phyloP scores from a whole-genome alignment of 2,113 vertebrate species.

The Nyctereutes procyonoides region DNA sequence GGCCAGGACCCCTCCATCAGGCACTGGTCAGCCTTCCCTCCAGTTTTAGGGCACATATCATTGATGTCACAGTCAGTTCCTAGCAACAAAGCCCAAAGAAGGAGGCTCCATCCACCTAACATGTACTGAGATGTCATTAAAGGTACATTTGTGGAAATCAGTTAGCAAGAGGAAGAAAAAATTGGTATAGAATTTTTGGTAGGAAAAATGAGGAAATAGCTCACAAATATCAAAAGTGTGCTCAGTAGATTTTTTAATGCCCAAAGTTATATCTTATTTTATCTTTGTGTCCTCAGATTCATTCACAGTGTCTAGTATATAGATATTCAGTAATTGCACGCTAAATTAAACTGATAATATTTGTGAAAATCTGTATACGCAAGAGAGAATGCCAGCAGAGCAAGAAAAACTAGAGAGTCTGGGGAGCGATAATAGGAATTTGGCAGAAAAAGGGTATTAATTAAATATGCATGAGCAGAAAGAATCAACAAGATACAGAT shows the following conservation, averaged over 20 bases:
- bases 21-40: no score
- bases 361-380: neutral
- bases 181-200: neutral
- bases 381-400: neutral
- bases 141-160: rapidly evolving
- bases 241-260: neutral
- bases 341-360: slow-evolving; percentile 30
- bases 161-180: neutral
- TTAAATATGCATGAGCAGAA: neutral
- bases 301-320: neutral
- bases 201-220: neutral
- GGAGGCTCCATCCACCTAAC: no score
- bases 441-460: neutral
- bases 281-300: neutral
- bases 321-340: neutral
- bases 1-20: no score
- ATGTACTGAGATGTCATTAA: rapidly evolving
- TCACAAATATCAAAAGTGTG: neutral
- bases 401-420: neutral
- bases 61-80: no score
- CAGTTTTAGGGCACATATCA: rapidly evolving
- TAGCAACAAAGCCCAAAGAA: neutral
- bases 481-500: slow-evolving; percentile 2
- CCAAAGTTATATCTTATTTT: neutral
- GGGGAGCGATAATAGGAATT: slow-evolving; percentile 9